Base-by-base conservation (phyloP, 2,113 vertebrate genomes). In the Raja brachyura region DNA sequence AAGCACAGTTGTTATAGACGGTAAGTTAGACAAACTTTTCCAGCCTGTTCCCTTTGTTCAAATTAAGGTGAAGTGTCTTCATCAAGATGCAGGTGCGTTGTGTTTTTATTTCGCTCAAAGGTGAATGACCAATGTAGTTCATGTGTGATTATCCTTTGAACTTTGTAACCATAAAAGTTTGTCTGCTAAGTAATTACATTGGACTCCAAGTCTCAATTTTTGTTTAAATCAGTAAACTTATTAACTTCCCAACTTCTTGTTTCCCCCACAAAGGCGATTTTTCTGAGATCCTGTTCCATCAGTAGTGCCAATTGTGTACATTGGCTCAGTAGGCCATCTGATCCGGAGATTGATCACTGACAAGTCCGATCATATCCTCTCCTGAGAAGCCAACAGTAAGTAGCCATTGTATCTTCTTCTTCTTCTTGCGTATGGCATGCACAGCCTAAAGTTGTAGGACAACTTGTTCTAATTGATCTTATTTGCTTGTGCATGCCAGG, bases 61-160 rank as follows among this genome's bases (percentile, higher is more conserved):
- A 61, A 86, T 59, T 86, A 56, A 86, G 48, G 48, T 81, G 48
- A 79, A 86, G 83, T 86, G 56, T n/a, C 83, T 61, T n/a, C 83
- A 86, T 61, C 28, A 28, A 86, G 28, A 81, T 61, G 3, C 56
- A 3, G 83, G 28, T 63, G 83, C 14, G 16, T n/a, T 61, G 56
- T 86, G 56, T 59, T 54, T 59, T 28, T 85, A 28, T 48, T 59
- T 61, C 56, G 25, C 63, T 61, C 59, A 61, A 63, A 86, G 28
- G 56, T 63, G 28, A 86, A 13, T 63, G 59, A 61, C 28, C 63
- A 59, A 25, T 83, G 1, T 16, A 83, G 79, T 25, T 8, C 16
- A 56, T 4, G 54, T 10, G 28, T 25, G 25, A 61, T 86, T 63
- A 86, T 61, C 48, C 22, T 48, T 83, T 63, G 59, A 63, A 63